Evolutionary conservation across 2,797 vertebrate genomes (phyloP), one percentile per base, ranked within the genome.

Genomic region (Lycodopsis pacificus): DNA sequence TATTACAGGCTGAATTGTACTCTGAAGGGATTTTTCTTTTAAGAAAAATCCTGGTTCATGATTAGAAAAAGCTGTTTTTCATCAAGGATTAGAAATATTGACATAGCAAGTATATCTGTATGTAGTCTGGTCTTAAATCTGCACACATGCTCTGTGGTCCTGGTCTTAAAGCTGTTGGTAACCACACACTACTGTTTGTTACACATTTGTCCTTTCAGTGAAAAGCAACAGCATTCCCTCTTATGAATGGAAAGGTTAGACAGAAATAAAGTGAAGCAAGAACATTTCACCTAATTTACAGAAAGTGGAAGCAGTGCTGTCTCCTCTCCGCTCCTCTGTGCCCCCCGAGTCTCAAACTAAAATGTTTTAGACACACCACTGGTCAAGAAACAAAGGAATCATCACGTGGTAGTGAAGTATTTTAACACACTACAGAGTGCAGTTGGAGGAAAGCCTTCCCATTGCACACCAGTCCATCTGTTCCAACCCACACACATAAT

Each of bases 401-500:
- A 78, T 63, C 49, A 59, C 73, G 76, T 66, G 57, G 68, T 69
- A 58, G 66, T 12, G 25, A 38, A 84, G 57, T 70, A 67, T 79
- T 75, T 79, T 67, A 70, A 77, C 70, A 80, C 32, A 66, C 14
- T 73, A 53, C 76, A 65, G 75, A 73, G 30, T 19, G 59, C 38
- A 58, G 44, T 61, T 75, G 42, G 65, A 79, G 73, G 79, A 80
- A 77, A 73, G 65, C 75, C 42, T 82, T 86, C 63, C 79, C 19
- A 3, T 73, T 70, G 54, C 57, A 79, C 64, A 85, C 71, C 54
- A 84, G 76, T 77, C 80, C 82, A 86, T 88, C 81, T 85, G 87
- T 58, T 89, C 82, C 85, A 88, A 73, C 73, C 76, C 78, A 71
- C 83, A 82, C 88, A 82, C 80, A 80, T 77, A 77, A 89, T 88